A percentile compares a stretch with the other conserved stretches of the same genome.
Conservation (phyloP, 2,113 vertebrate genomes). For the Rana temporaria region DNA sequence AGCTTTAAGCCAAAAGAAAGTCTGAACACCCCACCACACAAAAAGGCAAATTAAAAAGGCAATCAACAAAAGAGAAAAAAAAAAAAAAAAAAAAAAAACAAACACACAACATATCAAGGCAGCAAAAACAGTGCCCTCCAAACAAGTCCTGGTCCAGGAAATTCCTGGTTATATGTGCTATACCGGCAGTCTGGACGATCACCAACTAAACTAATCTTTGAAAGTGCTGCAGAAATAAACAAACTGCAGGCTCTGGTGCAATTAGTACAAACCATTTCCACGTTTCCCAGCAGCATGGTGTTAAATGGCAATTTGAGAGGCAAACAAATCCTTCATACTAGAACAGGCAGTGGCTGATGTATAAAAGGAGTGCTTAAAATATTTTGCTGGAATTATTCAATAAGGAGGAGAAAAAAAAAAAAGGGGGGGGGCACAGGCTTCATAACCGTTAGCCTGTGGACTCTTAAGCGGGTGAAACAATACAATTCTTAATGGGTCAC, state of each 20-base stretch:
- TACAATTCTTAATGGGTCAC: conserved; percentile 17
- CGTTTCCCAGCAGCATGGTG: not conserved
- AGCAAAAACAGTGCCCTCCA: not conserved
- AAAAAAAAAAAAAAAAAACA: not conserved
- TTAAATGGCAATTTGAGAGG: not conserved
- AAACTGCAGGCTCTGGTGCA: not conserved
- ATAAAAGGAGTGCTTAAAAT: not conserved
- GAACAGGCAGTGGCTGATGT: not conserved
- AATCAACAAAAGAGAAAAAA: not conserved
- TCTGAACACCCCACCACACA: not conserved
- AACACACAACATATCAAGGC: not conserved
- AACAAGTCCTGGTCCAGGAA: not conserved
- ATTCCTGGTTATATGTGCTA: not conserved
- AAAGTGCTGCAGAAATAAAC: not conserved
- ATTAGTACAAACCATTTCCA: not conserved
- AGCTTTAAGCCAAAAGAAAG: not conserved
- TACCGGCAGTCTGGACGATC: not conserved
- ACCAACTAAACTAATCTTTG: not conserved
- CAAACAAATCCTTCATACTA: not conserved
- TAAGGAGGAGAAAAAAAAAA: too few species aligned
- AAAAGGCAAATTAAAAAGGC: conserved; percentile 35
- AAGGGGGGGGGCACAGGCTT: too few species aligned
- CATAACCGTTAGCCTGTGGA: not conserved
- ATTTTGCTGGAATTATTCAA: not conserved
- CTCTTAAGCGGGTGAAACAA: not conserved